Evolutionary conservation across 2,113 vertebrate genomes (phyloP), one percentile per base, ranked within the genome.

Genomic region (Sterna hirundo): DNA sequence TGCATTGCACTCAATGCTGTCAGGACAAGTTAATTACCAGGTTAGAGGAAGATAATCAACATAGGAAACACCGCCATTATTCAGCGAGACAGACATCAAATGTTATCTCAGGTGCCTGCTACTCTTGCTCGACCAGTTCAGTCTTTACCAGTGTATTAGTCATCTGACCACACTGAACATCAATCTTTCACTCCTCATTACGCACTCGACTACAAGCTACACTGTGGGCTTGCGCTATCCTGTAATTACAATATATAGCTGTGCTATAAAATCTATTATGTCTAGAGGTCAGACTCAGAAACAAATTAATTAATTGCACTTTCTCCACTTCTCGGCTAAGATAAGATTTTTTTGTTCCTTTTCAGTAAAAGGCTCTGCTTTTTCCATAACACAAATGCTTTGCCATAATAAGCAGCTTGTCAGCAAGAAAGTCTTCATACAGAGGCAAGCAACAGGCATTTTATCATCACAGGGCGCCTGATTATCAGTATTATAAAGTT

Each of bases 261-360:
- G 2, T 86, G 75, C 86, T 89, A 71, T 80, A 76, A 91, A 94
- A 83, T 74, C 86, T 84, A 68, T 86, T 95, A 44, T 81, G 75
- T 88, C 70, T 88, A 62, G 40, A 90, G 81, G 70, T 94, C 89
- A 96, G 70, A 42, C 84, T 91, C 81, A 88, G 91, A 96, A 90
- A 91, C 93, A 83, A 96, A 94, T 95, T 91, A 96, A 93, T 89
- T 86, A 83, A 93, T 95, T 94, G 88, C 87, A 90, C 96, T 96
- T 96, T 95, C 96, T 94, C 65, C 81, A 77, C 60, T 86, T 90
- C 46, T 51, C 23, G n/a, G 47, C 52, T 77, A 52, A 83, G 91
- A 95, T 83, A 95, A 94, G 84, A 49, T 36, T 69, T 74, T 83
- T 86, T 61, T 90, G 57, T 46, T 81, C 54, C 81, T 89, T 95